Conservation (phyloP, 2,113 vertebrate species). For the Gnathonemus longibarbis region DNA sequence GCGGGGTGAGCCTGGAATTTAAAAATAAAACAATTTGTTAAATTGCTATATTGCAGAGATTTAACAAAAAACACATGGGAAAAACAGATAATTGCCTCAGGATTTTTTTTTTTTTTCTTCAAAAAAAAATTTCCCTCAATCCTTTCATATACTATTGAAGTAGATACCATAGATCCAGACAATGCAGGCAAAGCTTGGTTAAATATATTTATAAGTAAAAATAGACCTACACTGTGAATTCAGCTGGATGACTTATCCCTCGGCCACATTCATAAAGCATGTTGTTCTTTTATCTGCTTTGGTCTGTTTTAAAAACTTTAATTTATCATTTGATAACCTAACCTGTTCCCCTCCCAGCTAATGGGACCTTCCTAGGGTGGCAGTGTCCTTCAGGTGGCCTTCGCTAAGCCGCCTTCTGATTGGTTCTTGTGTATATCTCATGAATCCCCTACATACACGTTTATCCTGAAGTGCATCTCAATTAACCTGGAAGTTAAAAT, state of each 20-base stretch:
- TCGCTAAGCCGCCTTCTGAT: not conserved
- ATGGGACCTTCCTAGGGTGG: not conserved
- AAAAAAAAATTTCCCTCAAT: not conserved
- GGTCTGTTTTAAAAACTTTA: not conserved
- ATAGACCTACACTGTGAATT: not conserved
- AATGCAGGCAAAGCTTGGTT: not conserved
- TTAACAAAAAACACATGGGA: not conserved
- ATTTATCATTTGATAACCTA: not conserved
- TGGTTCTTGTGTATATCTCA: not conserved
- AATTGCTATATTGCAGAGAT: not conserved
- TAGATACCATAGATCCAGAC: not conserved
- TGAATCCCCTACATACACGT: not conserved
- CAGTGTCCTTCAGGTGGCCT: not conserved
- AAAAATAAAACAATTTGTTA: not conserved
- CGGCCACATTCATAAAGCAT: not conserved
- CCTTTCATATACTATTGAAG: not conserved
- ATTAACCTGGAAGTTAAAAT: not conserved
- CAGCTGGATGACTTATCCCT: not conserved
- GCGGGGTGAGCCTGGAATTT: not conserved
- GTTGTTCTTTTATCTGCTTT: not conserved
- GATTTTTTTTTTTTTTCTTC: not conserved
- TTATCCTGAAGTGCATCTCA: not conserved
- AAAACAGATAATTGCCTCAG: not conserved
- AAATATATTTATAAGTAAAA: not conserved
- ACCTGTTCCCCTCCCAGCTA: not conserved